Evolutionary conservation across 2,888 invertebrate genomes (phyloP).

Genomic region (Plebejus melissa): DNA sequence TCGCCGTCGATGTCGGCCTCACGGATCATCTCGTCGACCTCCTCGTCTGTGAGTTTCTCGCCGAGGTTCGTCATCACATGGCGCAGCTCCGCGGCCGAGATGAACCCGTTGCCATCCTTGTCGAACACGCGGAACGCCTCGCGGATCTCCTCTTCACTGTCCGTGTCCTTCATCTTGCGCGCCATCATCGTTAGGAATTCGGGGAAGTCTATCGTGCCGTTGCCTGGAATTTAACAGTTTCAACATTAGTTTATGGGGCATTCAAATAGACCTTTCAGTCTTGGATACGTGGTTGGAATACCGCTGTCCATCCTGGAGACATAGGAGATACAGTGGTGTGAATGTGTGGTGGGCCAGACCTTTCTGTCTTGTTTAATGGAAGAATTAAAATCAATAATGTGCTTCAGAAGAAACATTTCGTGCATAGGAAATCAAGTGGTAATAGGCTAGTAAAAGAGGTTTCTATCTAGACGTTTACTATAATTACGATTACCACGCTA

Average conservation of each 20-base stretch:
- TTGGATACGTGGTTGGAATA: too few species aligned
- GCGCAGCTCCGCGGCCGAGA: slow-evolving; percentile 98
- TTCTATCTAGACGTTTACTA: too few species aligned
- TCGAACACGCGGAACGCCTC: slow-evolving; percentile 99
- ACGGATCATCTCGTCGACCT: slow-evolving; percentile 99
- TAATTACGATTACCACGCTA: neutral
- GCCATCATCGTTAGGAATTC: slow-evolving; percentile 99
- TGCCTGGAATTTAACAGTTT: slow-evolving; percentile 82
- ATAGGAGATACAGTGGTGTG: too few species aligned
- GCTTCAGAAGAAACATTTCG: too few species aligned
- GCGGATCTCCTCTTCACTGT: slow-evolving; percentile 99
- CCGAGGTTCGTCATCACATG: slow-evolving; percentile 99
- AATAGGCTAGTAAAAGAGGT: too few species aligned
- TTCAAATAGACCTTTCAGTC: too few species aligned
- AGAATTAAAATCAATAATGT: too few species aligned
- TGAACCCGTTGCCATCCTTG: slow-evolving; percentile 99
- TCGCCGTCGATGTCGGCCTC: slow-evolving; percentile 99
- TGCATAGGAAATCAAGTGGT: too few species aligned
- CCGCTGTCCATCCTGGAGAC: too few species aligned
- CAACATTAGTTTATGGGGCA: neutral
- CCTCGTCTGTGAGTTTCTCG: slow-evolving; percentile 99
- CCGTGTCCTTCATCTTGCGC: slow-evolving; percentile 99
- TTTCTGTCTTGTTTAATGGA: too few species aligned
- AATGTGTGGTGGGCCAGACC: too few species aligned
- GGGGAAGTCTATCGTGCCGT: slow-evolving; percentile 99